Conservation (phyloP, 1,140 invertebrate species). For the Odontomachus brunneus region DNA sequence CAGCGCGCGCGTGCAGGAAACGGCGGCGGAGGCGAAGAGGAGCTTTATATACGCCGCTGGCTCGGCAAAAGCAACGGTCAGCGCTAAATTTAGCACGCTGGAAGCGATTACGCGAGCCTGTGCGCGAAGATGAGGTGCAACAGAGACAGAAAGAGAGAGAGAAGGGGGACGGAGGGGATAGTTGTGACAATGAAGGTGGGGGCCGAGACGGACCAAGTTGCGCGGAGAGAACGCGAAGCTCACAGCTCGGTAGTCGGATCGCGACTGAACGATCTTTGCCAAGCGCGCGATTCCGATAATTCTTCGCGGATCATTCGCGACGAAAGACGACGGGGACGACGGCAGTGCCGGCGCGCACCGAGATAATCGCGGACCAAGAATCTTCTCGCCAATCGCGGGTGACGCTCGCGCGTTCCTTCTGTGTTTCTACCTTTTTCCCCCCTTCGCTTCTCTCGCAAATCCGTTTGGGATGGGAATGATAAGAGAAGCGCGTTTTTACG, state of each 20-base stretch:
- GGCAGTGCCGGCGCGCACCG: neutral
- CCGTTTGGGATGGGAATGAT: too few relatives aligned
- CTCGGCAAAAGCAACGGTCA: constrained; percentile 59
- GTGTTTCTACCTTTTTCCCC: too few relatives aligned
- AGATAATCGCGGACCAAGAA: neutral
- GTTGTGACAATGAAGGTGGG: neutral
- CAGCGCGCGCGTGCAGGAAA: constrained; percentile 31
- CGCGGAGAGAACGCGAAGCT: constrained; percentile 19
- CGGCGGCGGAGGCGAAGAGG: neutral
- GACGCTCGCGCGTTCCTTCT: neutral
- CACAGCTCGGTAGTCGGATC: constrained; percentile 23
- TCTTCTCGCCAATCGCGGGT: constrained; percentile 23
- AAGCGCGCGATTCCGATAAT: constrained; percentile 64
- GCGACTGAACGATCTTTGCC: constrained; percentile 49
- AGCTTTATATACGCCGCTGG: constrained; percentile 37
- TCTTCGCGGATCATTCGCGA: constrained; percentile 25
- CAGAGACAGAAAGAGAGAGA: neutral
- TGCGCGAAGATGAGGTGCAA: constrained; percentile 31
- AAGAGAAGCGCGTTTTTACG: too few relatives aligned
- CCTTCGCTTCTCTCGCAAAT: too few relatives aligned
- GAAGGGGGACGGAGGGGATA: neutral
- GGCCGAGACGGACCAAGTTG: neutral
- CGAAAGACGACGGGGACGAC: neutral
- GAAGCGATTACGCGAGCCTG: constrained; percentile 46
- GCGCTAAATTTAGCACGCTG: constrained; percentile 63